These are phyloP conservation scores for Ernsta delagoae DNA, from an alignment of 2,888 invertebrate species.

Conservation along the genomic window DNA sequence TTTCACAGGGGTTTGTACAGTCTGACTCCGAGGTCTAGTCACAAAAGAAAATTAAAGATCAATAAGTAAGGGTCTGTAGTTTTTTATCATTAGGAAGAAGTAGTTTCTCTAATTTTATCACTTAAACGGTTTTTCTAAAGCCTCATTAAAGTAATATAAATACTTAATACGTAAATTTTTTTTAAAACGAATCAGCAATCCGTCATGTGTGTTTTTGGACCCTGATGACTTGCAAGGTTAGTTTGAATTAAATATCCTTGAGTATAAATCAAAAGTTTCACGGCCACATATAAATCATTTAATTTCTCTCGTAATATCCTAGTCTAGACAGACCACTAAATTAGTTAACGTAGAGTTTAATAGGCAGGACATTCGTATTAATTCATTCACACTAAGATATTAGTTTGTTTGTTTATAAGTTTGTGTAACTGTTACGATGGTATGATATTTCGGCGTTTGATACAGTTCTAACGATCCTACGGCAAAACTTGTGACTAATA, in stretches of 20 bases:
- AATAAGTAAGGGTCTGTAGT: no score
- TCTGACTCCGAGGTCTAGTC: conserved; percentile 90
- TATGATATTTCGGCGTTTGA: no score
- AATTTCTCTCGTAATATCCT: conserved; percentile 5
- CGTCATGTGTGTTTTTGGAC: not conserved
- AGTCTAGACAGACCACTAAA: conserved; percentile 18
- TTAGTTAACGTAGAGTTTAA: conserved; percentile 16
- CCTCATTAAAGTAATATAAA: no score
- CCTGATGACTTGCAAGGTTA: not conserved
- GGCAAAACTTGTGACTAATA: no score
- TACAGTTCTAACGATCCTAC: no score
- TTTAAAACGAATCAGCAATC: not conserved
- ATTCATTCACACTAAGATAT: not conserved
- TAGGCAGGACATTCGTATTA: conserved; percentile 2
- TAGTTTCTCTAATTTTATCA: no score
- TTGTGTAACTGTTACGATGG: no score
- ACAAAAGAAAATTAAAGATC: not conserved
- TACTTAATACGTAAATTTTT: no score
- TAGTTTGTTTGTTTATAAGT: no score
- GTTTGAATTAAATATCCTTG: conserved; percentile 6
- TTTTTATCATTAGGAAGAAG: no score
- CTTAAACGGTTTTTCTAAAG: no score
- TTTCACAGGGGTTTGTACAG: conserved; percentile 96
- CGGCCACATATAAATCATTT: conserved; percentile 25
- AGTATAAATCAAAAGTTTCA: conserved; percentile 17